Percentiles rank a stretch among this genome's conserved stretches.
phyloP scores from a whole-genome alignment of 1,140 invertebrate genomes.

The Cherax destructor region DNA sequence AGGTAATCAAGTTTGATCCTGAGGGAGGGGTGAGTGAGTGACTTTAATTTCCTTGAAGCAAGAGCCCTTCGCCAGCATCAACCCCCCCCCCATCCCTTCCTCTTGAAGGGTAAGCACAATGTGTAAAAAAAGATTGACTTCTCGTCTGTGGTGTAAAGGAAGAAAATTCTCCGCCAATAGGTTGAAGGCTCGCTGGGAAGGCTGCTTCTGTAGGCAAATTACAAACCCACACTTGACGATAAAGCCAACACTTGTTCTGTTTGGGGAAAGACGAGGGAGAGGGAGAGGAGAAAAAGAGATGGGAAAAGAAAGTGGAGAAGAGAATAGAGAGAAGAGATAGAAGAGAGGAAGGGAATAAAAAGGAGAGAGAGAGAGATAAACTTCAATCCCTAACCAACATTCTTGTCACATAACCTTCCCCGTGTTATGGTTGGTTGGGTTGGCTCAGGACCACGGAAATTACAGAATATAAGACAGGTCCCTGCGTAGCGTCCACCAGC shows the following conservation, averaged over 20 bases:
- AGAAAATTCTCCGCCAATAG: not conserved
- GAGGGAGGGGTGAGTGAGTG: too few species aligned
- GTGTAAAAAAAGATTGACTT: not conserved
- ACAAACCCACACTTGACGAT: not conserved
- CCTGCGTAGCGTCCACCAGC: not conserved
- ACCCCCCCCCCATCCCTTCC: too few species aligned
- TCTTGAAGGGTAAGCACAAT: not conserved
- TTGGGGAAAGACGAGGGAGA: not conserved
- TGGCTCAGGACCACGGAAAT: constrained; percentile 11
- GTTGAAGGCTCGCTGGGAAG: not conserved
- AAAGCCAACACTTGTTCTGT: not conserved
- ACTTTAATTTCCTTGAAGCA: too few species aligned
- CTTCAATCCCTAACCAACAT: not conserved
- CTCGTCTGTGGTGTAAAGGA: not conserved
- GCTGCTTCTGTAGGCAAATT: not conserved
- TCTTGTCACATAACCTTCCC: constrained; percentile 3
- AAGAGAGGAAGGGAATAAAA: too few species aligned
- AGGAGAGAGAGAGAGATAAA: not conserved
- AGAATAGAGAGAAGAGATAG: too few species aligned
- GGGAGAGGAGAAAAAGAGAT: not conserved
- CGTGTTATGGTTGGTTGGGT: not conserved
- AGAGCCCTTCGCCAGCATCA: too few species aligned
- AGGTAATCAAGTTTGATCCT: too few species aligned
- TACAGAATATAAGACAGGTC: constrained; percentile 16
- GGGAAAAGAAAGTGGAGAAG: too few species aligned